phyloP scores from a whole-genome alignment of 2,797 vertebrate species.

The Manis pentadactyla region DNA sequence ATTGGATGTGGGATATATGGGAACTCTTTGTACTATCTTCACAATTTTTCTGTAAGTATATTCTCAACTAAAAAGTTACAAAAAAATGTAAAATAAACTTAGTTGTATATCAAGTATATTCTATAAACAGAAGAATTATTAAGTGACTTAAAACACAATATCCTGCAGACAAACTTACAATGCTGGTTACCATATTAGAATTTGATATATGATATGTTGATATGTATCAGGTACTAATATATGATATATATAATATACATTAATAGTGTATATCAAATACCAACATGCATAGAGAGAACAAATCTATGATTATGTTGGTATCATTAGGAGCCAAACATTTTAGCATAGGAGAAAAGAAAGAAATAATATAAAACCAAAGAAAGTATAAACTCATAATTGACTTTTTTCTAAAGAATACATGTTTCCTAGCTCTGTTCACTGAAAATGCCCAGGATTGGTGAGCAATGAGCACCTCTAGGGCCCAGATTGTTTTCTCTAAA shows the following conservation, averaged over 20 bases:
- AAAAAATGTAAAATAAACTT: not conserved
- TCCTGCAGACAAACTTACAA: not conserved
- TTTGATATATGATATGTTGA: not conserved
- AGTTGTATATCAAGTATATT: not conserved
- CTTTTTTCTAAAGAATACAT: not conserved
- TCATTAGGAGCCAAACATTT: not conserved
- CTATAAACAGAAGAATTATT: not conserved
- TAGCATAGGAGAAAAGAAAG: not conserved
- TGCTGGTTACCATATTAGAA: not conserved
- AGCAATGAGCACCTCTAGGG: not conserved
- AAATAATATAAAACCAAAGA: conserved; percentile 29
- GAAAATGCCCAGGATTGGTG: not conserved
- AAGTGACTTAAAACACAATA: not conserved
- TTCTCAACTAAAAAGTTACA: not conserved
- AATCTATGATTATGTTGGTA: not conserved
- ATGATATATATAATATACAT: not conserved
- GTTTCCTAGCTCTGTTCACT: not conserved
- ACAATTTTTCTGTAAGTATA: not conserved
- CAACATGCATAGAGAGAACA: not conserved
- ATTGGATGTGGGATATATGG: not conserved
- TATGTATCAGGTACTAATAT: not conserved
- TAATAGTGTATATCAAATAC: not conserved
- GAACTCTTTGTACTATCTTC: not conserved
- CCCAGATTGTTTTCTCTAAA: not conserved
- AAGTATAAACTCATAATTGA: not conserved